Base-by-base conservation (phyloP, 2,113 vertebrate species). In the Apus apus region DNA sequence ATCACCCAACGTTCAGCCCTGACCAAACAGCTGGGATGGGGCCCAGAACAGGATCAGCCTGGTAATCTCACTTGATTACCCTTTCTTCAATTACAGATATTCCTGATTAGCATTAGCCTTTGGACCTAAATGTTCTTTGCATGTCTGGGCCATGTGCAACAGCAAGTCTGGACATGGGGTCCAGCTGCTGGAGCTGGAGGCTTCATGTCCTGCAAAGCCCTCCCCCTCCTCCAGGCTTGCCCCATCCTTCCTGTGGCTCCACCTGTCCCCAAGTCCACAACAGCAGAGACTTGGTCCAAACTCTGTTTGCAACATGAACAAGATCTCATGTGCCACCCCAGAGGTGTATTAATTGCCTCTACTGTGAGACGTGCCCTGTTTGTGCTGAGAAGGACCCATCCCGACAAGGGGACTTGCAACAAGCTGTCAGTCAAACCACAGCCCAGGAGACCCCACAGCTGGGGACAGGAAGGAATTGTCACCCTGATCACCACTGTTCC, bases 81-180 rank as follows among this genome's bases (percentile, higher is more conserved):
- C 9, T 45, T 65, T 48, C 85, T 90, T 53, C 89, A 73, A 38
- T 65, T 53, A 73, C 54, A 51, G 82, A 48, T 73, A 48, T 66
- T 43, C 40, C 57, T 62, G 57, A 25, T 61, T 81, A 77, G 74
- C 51, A 60, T 45, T 36, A 62, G 26, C 43, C 66, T 67, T 71
- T 9, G 11, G 66, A 34, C 56, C n/a, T 6, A 1, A 6, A 10
- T 51, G 58, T 50, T 38, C 57, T 36, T 11, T 4, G n/a, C 53
- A 2, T 22, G 29, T 9, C 67, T 61, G 9, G 0, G 72, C 66
- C 29, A 3, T 0, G 36, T 6, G 53, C 64, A 58, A 84, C 75
- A 45, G 54, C 0, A 0, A 1, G 5, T 25, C 38, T 8, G 54
- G 43, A n/a, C 14, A 1, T 1, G 2, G 70, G 30, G 40, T 60